Evolutionary conservation across 2,797 vertebrate genomes (phyloP).

Genomic region (Enteromius afrohamiltoni): DNA sequence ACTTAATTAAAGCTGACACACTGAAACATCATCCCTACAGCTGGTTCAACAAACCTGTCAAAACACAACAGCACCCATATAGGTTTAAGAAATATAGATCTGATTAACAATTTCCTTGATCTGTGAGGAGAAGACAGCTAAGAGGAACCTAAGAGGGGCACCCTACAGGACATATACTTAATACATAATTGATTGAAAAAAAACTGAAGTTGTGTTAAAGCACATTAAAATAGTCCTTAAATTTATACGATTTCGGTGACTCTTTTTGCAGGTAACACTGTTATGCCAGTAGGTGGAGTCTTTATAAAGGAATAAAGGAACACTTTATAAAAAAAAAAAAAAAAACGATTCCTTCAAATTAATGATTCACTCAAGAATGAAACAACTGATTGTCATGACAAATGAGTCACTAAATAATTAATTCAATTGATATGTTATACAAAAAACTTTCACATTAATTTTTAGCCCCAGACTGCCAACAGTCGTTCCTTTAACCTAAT

Average conservation of each 20-base stretch:
- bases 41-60: conserved; percentile 49
- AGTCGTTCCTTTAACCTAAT: neutral
- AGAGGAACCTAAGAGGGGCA: neutral
- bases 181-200: neutral
- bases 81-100: conserved; percentile 40
- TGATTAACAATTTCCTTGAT: conserved; percentile 45
- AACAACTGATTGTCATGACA: neutral
- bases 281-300: neutral
- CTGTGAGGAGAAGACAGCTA: neutral
- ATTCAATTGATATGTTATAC: neutral
- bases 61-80: conserved; percentile 36
- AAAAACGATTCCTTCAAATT: neutral
- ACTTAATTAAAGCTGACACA: conserved; percentile 55
- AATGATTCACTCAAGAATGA: neutral
- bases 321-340: neutral
- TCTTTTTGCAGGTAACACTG: neutral
- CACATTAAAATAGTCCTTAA: neutral
- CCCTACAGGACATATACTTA: neutral
- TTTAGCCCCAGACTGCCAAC: neutral
- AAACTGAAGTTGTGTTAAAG: neutral
- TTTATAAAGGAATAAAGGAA: neutral
- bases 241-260: neutral
- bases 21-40: conserved; percentile 49
- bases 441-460: neutral
- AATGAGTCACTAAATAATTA: neutral